Conservation (phyloP, 2,797 vertebrate species). For the Oreochromis grahami region DNA sequence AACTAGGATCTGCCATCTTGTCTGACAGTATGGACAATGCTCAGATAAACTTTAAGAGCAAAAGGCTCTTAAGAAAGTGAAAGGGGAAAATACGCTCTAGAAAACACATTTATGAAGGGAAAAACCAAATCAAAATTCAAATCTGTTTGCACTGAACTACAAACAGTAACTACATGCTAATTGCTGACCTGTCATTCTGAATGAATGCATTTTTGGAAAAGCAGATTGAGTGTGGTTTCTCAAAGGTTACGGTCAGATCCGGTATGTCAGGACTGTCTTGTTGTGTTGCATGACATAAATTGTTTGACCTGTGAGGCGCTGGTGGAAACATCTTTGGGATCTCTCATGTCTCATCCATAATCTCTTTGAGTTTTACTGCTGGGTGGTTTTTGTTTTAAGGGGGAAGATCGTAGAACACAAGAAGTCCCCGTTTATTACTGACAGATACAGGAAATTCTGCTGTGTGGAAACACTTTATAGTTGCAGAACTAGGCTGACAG, state of each 20-base stretch:
- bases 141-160: neutral
- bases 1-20: neutral
- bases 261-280: neutral
- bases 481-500: neutral
- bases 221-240: neutral
- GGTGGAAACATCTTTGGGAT: neutral
- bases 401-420: neutral
- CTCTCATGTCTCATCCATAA: neutral
- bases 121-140: neutral
- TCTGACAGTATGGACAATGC: neutral
- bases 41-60: neutral
- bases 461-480: slow-evolving; percentile 23
- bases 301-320: neutral
- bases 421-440: neutral
- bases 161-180: neutral
- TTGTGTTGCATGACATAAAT: neutral
- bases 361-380: neutral
- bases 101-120: neutral
- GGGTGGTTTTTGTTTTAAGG: no score
- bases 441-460: slow-evolving; percentile 20
- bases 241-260: neutral
- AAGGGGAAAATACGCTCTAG: neutral
- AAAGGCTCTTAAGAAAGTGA: neutral
- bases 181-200: neutral
- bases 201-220: neutral